Base-by-base conservation (phyloP, 2,113 vertebrate genomes). In the Bufo bufo region DNA sequence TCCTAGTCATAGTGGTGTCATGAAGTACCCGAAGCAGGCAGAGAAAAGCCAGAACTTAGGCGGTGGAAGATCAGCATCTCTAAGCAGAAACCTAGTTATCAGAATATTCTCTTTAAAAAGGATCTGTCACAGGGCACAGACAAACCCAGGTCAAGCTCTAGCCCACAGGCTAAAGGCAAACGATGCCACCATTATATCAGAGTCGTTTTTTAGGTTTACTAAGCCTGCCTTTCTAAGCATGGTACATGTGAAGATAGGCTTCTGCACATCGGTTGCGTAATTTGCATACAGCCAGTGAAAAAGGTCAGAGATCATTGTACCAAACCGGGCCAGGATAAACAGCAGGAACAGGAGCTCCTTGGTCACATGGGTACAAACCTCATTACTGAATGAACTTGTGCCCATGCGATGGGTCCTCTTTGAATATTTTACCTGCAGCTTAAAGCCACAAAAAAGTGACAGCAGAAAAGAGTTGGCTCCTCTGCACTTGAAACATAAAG, bases 381-480 rank as follows among this genome's bases (percentile, higher is more conserved):
- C 7, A 75, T 75, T 75, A 50, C 11, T 9, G 4, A 75, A 19
- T 75, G 17, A 50, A 49, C 72, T 49, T 17, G 16, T 75, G 72
- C 45, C 72, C 47, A 13, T 45, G 13, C 10, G 10, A 5, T 8
- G 11, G 45, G 50, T 49, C 16, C 47, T 19, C 47, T 20, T 50
- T 50, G 1, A 50, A 50, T 47, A 50, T 49, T 50, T 50, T 20
- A 75, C 47, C 71, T 75, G 47, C 72, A 75, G 72, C 72, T 75
- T 75, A 19, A 12, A 49, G 72, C 43, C 72, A 50, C 17, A 75
- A 17, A 17, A 14, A 75, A 49, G 47, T 75, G 72, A 75, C 72
- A 75, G 72, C 72, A 50, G 72, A 75, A 72, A n/a, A 75, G 72
- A 19, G 72, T 75, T 11, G 50, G 72, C 72, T 75, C 72, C 72